Base-by-base conservation (phyloP, 2,888 invertebrate species). In the Cantharis nigra region DNA sequence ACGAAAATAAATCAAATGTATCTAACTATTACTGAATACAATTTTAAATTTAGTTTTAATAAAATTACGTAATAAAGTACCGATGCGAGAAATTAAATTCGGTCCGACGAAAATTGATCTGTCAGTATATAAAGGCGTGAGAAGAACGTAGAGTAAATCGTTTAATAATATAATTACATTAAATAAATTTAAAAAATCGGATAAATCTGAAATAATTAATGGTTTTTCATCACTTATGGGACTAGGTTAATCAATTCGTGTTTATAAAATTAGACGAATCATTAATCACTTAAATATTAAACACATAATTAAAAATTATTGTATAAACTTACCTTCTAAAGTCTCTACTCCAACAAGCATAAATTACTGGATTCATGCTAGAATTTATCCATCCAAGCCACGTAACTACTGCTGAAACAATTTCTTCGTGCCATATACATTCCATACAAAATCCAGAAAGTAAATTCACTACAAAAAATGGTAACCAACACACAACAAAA, bases 321-420 rank as follows among this genome's bases (percentile, higher is more conserved):
- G n/a, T n/a, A 49, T 10, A 20, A 63, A 87, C 91, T 91, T 87
- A 96, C 96, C 97, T 94, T 90, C 97, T 91, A 88, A 98, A 98
- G 89, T 98, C 98, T 85, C 97, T 92, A 90, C 97, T 98, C 95
- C 98, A 98, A 87, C 97, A 97, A n/a, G 98, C 98, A 89, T 98
- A 98, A 86, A 98, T 98, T 82, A 98, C 96, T 0, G 98, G 98
- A 90, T 97, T 97, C 97, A 97, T 97, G 79, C 96, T 95, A 69
- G 97, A 97, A 89, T 97, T 97, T 88, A 97, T 96, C 97, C 97
- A 97, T 72, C 97, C 97, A 64, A 97, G 91, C 97, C 97, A 97
- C 82, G 97, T 97, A 78, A 97, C 97, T 77, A 97, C 93, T 64
- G 96, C 95, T 80, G 95, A 94, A 28, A 97, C 95, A 77, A 96